These are phyloP conservation scores for Erythrocercus mccallii DNA, from an alignment of 2,113 vertebrate species.

Conservation along the genomic window DNA sequence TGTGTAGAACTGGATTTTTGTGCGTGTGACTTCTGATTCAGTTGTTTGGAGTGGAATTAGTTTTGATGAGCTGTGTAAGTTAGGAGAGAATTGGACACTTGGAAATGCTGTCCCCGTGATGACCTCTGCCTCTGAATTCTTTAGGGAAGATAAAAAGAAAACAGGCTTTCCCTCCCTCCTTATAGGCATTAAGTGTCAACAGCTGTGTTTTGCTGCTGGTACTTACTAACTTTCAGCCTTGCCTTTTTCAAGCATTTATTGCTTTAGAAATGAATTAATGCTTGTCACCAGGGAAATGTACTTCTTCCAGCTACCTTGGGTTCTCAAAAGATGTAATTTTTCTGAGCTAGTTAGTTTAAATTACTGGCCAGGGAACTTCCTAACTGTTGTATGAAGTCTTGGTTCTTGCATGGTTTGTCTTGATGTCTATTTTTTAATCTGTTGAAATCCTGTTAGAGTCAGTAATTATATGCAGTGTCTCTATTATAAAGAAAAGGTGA, in stretches of 20 bases:
- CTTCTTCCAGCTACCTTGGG: not conserved
- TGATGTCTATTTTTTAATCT: not conserved
- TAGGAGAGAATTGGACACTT: not conserved
- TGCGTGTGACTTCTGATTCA: not conserved
- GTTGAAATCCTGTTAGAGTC: not conserved
- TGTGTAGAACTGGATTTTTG: not conserved
- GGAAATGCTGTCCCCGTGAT: not conserved
- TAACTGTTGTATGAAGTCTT: not conserved
- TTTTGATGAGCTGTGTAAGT: constrained; percentile 1
- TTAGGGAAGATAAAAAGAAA: not conserved
- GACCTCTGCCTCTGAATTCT: constrained; percentile 14
- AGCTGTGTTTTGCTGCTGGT: constrained; percentile 44
- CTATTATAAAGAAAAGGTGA: not conserved
- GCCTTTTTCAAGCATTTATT: constrained; percentile 1
- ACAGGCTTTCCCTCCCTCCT: not conserved
- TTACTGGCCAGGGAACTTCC: not conserved
- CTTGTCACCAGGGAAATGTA: not conserved
- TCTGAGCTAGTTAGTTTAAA: not conserved
- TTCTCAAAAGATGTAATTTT: not conserved
- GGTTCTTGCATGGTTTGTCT: not conserved
- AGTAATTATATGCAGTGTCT: not conserved
- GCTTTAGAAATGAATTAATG: constrained; percentile 8
- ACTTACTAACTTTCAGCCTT: constrained; percentile 41
- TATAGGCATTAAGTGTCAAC: constrained; percentile 24
- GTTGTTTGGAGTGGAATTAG: not conserved